Base-by-base conservation (phyloP, 23 tunicate genomes). In the Phallusia fumigata region DNA sequence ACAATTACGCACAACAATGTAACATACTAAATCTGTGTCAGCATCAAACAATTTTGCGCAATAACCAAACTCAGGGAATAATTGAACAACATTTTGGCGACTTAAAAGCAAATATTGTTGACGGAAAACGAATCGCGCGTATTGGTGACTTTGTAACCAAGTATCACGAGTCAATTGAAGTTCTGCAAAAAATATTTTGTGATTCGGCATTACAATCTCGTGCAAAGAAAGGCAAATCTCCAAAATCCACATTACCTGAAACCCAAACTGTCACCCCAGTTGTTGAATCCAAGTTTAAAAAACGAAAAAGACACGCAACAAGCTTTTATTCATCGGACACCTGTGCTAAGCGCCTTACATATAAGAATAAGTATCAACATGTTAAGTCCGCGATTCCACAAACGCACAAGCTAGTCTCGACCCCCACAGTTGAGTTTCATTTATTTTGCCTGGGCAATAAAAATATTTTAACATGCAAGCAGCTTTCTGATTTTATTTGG, bases 251-350 rank as follows among this genome's bases (percentile, higher is more conserved):
- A 16, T 58, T 16, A 22, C 26, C 26, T 58, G 26, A 21, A 58
- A 58, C 26, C 8, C 69, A 58, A 58, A 58, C 28, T 13, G 16
- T 22, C 5, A 58, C 69, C 11, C 69, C 26, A 58, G 69, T 58
- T 58, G 69, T 58, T 21, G 69, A 58, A 13, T 58, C 69, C 16
- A 58, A 58, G 69, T 58, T 58, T 58, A 58, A 58, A 58, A 58
- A 58, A 58, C 69, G 69, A 21, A 58, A 58, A 24, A 22, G 28
- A 21, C 8, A 58, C 13, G 28, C 69, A 1, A 58, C 28, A 21
- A 58, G 69, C 16, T 58, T 21, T 58, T 58, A 58, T 58, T 58
- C 69, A 58, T 58, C 69, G 26, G 28, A 58, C 28, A 24, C 69
- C 26, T 22, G 28, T 58, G 26, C 69, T 3, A 58, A 58, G 28